These are phyloP conservation scores for Arothron firmamentum DNA, from an alignment of 2,113 vertebrate species.

Conservation along the genomic window DNA sequence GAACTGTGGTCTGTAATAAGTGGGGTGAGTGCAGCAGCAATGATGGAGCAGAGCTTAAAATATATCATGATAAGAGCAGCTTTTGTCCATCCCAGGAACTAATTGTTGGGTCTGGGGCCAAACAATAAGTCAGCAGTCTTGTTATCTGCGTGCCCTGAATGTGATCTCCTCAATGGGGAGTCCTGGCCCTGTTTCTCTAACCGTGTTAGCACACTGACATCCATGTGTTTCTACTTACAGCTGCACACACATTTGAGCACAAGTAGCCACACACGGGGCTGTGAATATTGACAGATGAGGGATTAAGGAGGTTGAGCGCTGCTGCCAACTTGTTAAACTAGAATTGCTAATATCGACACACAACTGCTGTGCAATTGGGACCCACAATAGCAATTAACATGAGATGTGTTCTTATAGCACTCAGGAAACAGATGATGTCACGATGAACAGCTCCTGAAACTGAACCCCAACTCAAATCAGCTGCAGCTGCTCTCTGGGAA, in stretches of 20 bases:
- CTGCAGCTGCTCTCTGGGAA: too few relatives aligned
- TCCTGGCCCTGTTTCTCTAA: neutral
- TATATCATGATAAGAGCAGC: too few relatives aligned
- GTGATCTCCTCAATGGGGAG: neutral
- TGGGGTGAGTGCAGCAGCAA: too few relatives aligned
- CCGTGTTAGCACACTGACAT: neutral
- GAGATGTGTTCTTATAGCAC: too few relatives aligned
- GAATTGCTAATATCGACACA: neutral
- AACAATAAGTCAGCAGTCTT: neutral
- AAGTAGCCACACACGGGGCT: neutral
- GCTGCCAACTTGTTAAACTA: neutral
- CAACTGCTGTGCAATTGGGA: too few relatives aligned
- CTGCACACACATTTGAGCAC: neutral
- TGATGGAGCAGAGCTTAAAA: too few relatives aligned
- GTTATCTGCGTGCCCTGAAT: constrained; percentile 1
- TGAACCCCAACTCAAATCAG: too few relatives aligned
- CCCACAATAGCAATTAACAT: too few relatives aligned
- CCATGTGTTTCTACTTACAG: neutral
- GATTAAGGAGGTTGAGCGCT: neutral
- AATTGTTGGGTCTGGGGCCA: neutral
- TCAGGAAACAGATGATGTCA: too few relatives aligned
- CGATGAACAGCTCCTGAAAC: too few relatives aligned
- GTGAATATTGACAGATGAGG: neutral
- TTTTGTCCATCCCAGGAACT: neutral
- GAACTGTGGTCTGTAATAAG: too few relatives aligned